A percentile compares a stretch with the other conserved stretches of the same genome.
phyloP scores from a whole-genome alignment of 1,140 invertebrate genomes.

The Chlorops oryzae region DNA sequence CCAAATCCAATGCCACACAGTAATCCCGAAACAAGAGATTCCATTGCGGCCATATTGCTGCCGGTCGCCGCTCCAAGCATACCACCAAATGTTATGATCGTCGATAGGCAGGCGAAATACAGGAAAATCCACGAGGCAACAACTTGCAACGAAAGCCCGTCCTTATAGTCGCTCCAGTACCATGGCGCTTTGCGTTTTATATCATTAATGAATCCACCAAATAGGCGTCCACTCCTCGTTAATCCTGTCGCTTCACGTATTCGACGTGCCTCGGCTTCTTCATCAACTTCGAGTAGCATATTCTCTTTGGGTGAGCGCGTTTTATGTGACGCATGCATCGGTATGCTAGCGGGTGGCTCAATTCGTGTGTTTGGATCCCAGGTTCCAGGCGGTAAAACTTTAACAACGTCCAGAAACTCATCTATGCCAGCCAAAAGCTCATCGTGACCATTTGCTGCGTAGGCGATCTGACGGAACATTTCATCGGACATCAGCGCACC shows the following conservation, averaged over 20 bases:
- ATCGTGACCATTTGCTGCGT: conserved; percentile 85
- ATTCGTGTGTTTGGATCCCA: conserved; percentile 98
- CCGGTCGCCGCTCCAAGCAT: conserved; percentile 92
- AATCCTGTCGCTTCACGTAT: conserved; percentile 80
- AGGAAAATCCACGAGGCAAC: conserved; percentile 96
- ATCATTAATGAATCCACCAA: conserved; percentile 91
- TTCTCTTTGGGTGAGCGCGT: conserved; percentile 74
- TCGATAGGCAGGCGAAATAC: conserved; percentile 97
- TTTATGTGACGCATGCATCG: conserved; percentile 83
- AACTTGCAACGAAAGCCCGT: conserved; percentile 88
- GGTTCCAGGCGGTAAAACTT: conserved; percentile 94
- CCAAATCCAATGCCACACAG: conserved; percentile 94
- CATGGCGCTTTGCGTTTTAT: conserved; percentile 86
- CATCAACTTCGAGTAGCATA: conserved; percentile 59
- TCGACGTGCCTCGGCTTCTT: conserved; percentile 78
- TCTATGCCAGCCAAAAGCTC: conserved; percentile 93
- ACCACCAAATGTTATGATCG: conserved; percentile 64
- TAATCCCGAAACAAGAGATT: conserved; percentile 92
- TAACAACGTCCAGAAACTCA: conserved; percentile 95
- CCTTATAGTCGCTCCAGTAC: conserved; percentile 77
- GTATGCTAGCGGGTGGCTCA: conserved; percentile 92
- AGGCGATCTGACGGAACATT: conserved; percentile 98
- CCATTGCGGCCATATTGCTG: conserved; percentile 96
- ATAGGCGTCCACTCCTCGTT: conserved; percentile 75
- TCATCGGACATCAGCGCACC: conserved; percentile 99